Percentiles rank a stretch among this genome's conserved stretches.
Evolutionary conservation across 2,797 vertebrate genomes (phyloP).

Genomic region (Acanthopagrus latus): DNA sequence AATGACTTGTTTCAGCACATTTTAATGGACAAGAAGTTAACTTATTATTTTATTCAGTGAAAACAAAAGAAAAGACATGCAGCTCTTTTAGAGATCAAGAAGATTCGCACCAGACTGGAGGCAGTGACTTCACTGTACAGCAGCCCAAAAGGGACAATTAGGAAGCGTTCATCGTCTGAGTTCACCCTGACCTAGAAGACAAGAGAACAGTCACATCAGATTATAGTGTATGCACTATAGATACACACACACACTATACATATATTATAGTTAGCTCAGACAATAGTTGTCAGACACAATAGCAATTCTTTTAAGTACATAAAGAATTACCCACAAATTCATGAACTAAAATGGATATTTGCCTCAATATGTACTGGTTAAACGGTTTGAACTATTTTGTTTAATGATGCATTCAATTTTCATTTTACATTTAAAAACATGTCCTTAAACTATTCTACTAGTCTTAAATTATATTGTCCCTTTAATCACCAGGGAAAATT

Average conservation of each 20-base stretch:
- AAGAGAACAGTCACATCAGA: slow-evolving; percentile 28
- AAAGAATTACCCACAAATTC: neutral
- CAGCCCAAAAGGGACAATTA: slow-evolving; percentile 97
- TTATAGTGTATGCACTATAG: neutral
- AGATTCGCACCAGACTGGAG: slow-evolving; percentile 93
- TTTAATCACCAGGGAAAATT: too few species aligned
- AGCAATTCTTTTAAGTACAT: neutral
- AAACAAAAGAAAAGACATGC: neutral
- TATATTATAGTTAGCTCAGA: neutral
- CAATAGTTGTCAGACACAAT: neutral
- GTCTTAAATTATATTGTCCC: too few species aligned
- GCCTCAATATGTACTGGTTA: neutral
- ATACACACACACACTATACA: too few species aligned
- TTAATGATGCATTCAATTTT: neutral
- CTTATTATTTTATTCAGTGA: neutral
- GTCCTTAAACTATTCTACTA: too few species aligned
- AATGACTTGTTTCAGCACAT: neutral
- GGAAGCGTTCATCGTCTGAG: slow-evolving; percentile 95
- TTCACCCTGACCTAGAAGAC: slow-evolving; percentile 91
- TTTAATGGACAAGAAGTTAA: neutral
- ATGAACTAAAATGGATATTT: neutral
- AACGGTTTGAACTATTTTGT: too few species aligned
- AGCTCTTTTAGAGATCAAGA: neutral
- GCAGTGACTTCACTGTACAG: slow-evolving; percentile 98
- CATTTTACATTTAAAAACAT: neutral